Conservation (phyloP, 2,113 vertebrate species). For the Dromaius novaehollandiae region DNA sequence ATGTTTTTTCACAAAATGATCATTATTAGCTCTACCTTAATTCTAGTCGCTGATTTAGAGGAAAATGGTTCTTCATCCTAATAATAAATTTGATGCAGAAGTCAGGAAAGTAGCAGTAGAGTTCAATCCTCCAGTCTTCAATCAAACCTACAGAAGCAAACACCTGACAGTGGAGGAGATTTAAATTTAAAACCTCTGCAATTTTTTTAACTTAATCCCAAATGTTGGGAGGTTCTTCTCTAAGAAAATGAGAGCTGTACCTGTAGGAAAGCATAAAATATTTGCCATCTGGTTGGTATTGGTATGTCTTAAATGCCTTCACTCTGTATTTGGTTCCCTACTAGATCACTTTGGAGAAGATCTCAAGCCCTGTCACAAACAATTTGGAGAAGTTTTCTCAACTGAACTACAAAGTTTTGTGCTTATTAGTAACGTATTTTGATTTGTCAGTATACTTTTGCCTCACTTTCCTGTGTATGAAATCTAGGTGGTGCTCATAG, state of each 20-base stretch:
- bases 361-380: neutral
- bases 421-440: neutral
- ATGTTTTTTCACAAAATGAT: neutral
- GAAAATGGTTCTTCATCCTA: neutral
- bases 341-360: neutral
- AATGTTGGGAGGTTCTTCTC: neutral
- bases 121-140: neutral
- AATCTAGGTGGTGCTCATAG: constrained; percentile 89
- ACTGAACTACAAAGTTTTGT: neutral
- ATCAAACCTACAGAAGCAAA: neutral
- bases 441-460: constrained; percentile 20
- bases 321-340: neutral
- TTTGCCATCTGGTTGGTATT: neutral
- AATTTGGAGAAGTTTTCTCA: neutral
- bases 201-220: neutral
- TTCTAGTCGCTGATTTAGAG: neutral
- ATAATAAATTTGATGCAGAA: neutral
- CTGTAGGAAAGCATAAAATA: neutral
- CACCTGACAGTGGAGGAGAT: neutral
- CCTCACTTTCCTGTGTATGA: neutral
- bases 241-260: neutral
- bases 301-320: neutral
- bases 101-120: neutral
- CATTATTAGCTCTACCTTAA: neutral
- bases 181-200: neutral